Percentiles rank a stretch among this genome's conserved stretches.
Conservation (phyloP, 1,140 invertebrate species). For the Matsumurasca onukii region DNA sequence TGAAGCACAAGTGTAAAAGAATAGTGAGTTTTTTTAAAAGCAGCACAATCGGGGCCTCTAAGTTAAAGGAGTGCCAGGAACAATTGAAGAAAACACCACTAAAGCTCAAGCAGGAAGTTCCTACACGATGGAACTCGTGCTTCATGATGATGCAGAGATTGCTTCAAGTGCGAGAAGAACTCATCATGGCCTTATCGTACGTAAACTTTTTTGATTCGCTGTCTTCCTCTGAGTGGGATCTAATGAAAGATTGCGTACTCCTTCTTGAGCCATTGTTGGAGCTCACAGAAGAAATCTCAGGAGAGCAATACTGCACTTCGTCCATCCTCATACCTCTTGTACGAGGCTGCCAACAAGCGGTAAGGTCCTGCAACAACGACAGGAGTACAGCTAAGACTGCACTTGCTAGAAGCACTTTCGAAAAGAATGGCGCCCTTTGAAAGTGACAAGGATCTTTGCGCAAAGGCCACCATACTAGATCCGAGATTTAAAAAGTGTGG, state of each 20-base stretch:
- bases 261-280: not conserved
- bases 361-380: not conserved
- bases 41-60: not conserved
- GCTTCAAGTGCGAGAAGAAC: not conserved
- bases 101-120: constrained; percentile 20
- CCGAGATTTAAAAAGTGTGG: constrained; percentile 11
- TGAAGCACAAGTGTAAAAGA: constrained; percentile 13
- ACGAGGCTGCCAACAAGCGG: constrained; percentile 3
- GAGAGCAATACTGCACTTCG: constrained; percentile 17
- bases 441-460: constrained; percentile 13
- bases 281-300: constrained; percentile 19
- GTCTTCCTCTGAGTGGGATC: not conserved
- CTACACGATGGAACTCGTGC: constrained; percentile 25
- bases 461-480: constrained; percentile 14
- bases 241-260: not conserved
- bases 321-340: constrained; percentile 19
- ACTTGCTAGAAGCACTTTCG: constrained; percentile 1
- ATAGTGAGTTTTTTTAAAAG: constrained; percentile 24
- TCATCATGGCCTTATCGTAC: constrained; percentile 1
- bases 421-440: constrained; percentile 8
- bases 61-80: not conserved
- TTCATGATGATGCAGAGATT: constrained; percentile 3
- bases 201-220: constrained; percentile 1
- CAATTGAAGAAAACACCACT: not conserved
- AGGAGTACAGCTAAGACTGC: not conserved